Conservation (phyloP, 2,797 vertebrate genomes). For the Falco peregrinus region DNA sequence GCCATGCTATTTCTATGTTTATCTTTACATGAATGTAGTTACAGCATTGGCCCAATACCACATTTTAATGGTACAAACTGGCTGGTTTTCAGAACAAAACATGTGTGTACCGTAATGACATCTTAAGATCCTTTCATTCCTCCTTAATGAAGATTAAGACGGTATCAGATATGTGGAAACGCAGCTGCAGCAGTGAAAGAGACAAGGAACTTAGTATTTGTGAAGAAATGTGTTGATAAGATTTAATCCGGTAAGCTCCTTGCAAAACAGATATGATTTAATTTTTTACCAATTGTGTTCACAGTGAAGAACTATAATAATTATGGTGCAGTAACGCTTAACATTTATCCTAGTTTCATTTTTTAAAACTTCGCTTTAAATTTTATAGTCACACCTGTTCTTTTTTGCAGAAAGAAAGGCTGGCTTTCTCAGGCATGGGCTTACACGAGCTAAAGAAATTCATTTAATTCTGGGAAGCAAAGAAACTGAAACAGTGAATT, state of each 20-base stretch:
- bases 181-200: background rate
- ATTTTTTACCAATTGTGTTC: background rate
- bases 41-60: background rate
- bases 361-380: background rate
- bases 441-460: background rate
- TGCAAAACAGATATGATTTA: background rate
- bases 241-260: background rate
- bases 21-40: background rate
- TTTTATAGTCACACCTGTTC: background rate
- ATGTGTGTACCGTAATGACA: accelerated
- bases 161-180: background rate
- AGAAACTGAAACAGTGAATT: background rate
- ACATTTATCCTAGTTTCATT: background rate
- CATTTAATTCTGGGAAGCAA: background rate
- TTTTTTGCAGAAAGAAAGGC: background rate
- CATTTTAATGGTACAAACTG: background rate
- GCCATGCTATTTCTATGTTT: background rate
- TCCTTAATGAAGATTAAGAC: background rate
- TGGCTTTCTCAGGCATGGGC: background rate
- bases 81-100: background rate
- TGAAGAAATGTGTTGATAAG: background rate
- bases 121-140: background rate
- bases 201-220: background rate
- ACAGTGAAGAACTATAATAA: background rate
- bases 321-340: background rate